Base-by-base conservation (phyloP, 2,888 invertebrate genomes). In the Periphyllus acericola region DNA sequence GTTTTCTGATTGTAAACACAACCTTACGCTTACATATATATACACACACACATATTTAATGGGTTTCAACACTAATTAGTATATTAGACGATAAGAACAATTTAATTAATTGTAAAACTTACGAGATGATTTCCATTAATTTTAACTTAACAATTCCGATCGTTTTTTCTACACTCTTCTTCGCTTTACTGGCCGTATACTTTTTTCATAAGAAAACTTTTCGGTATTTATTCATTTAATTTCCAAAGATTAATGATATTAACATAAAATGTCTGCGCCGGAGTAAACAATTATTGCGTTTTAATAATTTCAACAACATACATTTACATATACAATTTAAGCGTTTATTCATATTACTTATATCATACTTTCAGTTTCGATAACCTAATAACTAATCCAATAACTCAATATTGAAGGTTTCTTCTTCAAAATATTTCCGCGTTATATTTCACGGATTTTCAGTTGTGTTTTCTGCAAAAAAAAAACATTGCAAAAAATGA, bases 1-100 rank as follows among this genome's bases (percentile, higher is more conserved):
- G 52, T 52, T 29, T 76, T 32, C 29, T 76, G 52, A 78, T 78
- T 40, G 46, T 78, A 52, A 78, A 78, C 52, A 78, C 32, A 55
- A 78, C 52, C 52, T 21, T 52, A 55, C 32, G 19, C 32, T 9
- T 55, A 55, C 4, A 19, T 17, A 17, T 55, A 3, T 3, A 17
- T 32, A 40, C 9, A 5, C 40, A 36, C 9, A 40, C 9, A 40
- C 9, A 36, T 40, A 40, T 78, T 32, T 78, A 78, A 78, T 52
- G 29, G 52, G 52, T 78, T 78, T 78, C 46, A 55, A 32, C 19
- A 52, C 46, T 78, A 78, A 78, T 78, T 52, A 78, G 52, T 40
- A 78, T 52, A 52, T 78, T 78, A 78, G 21, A 78, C 78, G 32
- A 78, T 78, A 78, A 52, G 32, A 78, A 78, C 32, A 76, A 34